Base-by-base conservation (phyloP, 1,140 invertebrate species). In the Apis dorsata region DNA sequence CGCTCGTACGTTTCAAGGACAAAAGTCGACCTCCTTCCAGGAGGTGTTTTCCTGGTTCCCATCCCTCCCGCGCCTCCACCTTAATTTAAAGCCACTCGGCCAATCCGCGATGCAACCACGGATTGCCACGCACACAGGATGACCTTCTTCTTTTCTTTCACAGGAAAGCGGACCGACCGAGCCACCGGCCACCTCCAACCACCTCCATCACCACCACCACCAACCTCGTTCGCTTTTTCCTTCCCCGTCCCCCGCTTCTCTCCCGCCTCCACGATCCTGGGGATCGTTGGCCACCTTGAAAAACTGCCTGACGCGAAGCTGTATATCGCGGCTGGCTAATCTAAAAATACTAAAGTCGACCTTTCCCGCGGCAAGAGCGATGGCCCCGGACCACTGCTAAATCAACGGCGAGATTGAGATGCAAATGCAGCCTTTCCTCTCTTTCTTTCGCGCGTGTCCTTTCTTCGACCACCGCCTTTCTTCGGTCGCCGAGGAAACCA, bases 361-460 rank as follows among this genome's bases (percentile, higher is more conserved):
- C 87, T 90, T 85, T 88, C 87, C 86, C 84, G 89, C 79, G 81
- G 85, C 86, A 90, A 89, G 87, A 83, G 81, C 83, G 81, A 86
- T 90, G 87, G 85, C 79, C 85, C 72, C 57, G 88, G 78, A 90
- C 83, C 89, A 90, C 88, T 90, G 88, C 84, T 92, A 91, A 92
- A 92, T 92, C 91, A 92, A 88, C 85, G 87, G 72, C 75, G 87
- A 91, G 91, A 93, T 93, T 92, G 92, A 92, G 90, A 92, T 93
- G 91, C 91, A 92, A 93, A 93, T 93, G 90, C 86, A 86, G 65
- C 79, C 76, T 60, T n/a, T 8, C 76, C 78, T 34, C 34, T 57
- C 55, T 74, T 59, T 44, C 72, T 49, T 19, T 80, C 86, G 80
- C 72, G 73, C 82, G 51, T 65, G 24, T 44, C 34, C 59, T 65